Conservation (phyloP, 2,888 invertebrate genomes). For the Spatulosminthurus flaviceps region DNA sequence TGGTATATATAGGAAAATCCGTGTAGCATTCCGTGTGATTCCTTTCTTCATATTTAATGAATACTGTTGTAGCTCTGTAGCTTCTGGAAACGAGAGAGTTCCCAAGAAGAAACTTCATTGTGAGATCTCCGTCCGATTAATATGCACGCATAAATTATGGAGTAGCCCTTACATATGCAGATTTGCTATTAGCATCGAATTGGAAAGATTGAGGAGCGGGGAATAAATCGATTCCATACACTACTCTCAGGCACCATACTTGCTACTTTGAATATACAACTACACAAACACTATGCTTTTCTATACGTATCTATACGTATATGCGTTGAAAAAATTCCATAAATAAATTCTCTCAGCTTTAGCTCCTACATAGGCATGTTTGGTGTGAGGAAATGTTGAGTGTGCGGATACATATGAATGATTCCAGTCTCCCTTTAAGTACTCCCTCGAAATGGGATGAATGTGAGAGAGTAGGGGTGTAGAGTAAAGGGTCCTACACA, state of each 20-base stretch:
- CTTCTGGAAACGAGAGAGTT: constrained; percentile 40
- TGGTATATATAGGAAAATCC: too few relatives aligned
- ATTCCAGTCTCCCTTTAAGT: not conserved
- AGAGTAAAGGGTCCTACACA: not conserved
- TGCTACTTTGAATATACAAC: too few relatives aligned
- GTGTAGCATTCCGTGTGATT: not conserved
- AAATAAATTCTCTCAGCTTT: not conserved
- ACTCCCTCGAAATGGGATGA: not conserved
- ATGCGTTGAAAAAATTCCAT: too few relatives aligned
- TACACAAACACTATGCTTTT: not conserved
- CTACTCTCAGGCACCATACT: not conserved
- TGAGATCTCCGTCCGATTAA: constrained; percentile 54
- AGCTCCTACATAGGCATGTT: too few relatives aligned
- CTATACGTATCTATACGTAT: not conserved
- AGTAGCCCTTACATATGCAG: constrained; percentile 63
- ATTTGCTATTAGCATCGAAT: constrained; percentile 50
- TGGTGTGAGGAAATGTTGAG: not conserved
- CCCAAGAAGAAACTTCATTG: constrained; percentile 49
- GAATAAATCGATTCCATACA: constrained; percentile 57
- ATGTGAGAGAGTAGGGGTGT: not conserved
- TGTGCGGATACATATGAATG: not conserved
- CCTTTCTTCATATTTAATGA: not conserved
- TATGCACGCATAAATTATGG: constrained; percentile 63
- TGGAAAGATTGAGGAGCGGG: constrained; percentile 32
- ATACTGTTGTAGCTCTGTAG: not conserved